A percentile compares a stretch with the other conserved stretches of the same genome.
Evolutionary conservation across 2,113 vertebrate genomes (phyloP).

Genomic region (Etia nguti): DNA sequence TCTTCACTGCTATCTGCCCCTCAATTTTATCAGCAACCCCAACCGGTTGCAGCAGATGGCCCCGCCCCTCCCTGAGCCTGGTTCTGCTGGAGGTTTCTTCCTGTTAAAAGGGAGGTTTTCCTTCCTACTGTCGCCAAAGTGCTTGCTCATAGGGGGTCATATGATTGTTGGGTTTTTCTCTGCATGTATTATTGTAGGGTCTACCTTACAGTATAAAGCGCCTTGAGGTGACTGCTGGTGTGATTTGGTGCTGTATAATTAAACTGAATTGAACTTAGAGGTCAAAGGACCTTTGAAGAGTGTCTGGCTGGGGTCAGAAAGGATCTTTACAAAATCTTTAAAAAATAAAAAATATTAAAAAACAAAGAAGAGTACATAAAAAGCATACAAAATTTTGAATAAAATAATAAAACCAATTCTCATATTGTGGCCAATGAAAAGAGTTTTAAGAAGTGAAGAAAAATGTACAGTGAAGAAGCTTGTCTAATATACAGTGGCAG

Average conservation of each 20-base stretch:
- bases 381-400: neutral
- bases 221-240: neutral
- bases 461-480: neutral
- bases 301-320: neutral
- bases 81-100: neutral
- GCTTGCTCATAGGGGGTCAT: neutral
- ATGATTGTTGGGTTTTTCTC: neutral
- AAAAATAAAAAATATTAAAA: neutral
- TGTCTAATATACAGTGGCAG: neutral
- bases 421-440: neutral
- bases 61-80: neutral
- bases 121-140: neutral
- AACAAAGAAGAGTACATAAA: neutral
- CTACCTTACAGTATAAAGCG: rapidly evolving
- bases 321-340: neutral
- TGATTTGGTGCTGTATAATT: neutral
- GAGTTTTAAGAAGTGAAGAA: neutral
- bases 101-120: neutral
- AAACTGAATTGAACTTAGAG: neutral
- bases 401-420: too few species aligned
- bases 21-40: neutral
- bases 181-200: rapidly evolving
- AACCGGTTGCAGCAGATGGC: rapidly evolving
- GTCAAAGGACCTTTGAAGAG: neutral
- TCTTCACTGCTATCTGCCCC: neutral